phyloP scores from a whole-genome alignment of 2,888 invertebrate genomes.

The Drosophila paracracens region DNA sequence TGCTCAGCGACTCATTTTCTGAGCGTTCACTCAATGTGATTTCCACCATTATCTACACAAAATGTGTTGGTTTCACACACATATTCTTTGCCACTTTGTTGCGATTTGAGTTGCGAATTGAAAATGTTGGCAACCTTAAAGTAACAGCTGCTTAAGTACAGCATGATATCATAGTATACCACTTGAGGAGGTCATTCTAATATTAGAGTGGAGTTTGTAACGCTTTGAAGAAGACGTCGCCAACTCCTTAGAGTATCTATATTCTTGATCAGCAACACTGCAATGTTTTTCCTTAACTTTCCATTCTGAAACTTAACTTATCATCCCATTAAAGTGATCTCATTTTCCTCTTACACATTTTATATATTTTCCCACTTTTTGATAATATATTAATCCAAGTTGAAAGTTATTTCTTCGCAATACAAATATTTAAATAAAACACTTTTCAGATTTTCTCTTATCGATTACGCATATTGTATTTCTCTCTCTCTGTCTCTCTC shows the following conservation, averaged over 20 bases:
- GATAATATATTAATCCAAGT: background rate
- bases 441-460: background rate
- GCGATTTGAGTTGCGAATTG: background rate
- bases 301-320: background rate
- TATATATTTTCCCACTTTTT: background rate
- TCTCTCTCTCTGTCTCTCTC: background rate
- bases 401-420: background rate
- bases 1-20: slow-evolving; percentile 28
- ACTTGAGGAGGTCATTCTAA: accelerated
- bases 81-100: background rate
- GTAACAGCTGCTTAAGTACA: background rate
- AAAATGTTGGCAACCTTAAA: background rate
- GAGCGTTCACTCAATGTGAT: slow-evolving; percentile 10
- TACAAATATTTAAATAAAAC: background rate
- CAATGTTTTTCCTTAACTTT: background rate
- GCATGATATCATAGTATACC: background rate
- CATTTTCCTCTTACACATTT: too few relatives aligned
- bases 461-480: background rate
- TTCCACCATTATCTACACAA: slow-evolving; percentile 11
- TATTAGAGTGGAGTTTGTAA: background rate
- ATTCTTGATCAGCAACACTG: accelerated
- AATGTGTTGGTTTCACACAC: slow-evolving; percentile 18
- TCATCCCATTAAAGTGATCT: background rate
- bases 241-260: too few relatives aligned
- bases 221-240: background rate